A percentile compares a stretch with the other conserved stretches of the same genome.
Evolutionary conservation across 2,113 vertebrate genomes (phyloP).

Genomic region (Tupaia tana): DNA sequence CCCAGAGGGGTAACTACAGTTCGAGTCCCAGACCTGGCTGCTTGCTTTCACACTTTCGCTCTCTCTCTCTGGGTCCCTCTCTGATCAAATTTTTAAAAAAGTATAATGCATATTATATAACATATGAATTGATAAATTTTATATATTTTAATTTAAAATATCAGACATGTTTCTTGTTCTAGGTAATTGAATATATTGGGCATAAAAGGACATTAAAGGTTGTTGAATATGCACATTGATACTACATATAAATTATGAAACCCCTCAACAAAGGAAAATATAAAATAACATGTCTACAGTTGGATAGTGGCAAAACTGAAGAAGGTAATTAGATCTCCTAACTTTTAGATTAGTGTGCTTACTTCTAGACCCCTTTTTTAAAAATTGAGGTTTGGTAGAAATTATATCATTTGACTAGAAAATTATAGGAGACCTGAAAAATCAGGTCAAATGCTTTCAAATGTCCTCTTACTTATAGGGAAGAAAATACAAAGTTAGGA

Average conservation of each 20-base stretch:
- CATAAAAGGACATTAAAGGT: not conserved
- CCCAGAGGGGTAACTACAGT: too few species aligned
- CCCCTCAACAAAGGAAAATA: not conserved
- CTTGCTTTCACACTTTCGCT: too few species aligned
- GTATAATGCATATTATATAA: not conserved
- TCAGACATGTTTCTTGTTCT: not conserved
- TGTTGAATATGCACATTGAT: not conserved
- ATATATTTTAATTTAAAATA: not conserved
- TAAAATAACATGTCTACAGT: not conserved
- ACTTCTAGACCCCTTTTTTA: conserved; percentile 39
- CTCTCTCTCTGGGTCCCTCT: too few species aligned
- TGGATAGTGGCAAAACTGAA: conserved; percentile 40
- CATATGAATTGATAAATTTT: not conserved
- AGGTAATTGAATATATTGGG: not conserved
- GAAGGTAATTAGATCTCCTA: conserved; percentile 61
- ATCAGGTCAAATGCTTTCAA: conserved; percentile 69
- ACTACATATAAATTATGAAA: not conserved
- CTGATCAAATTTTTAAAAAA: too few species aligned
- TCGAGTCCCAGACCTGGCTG: too few species aligned
- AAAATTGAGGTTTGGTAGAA: conserved; percentile 65
- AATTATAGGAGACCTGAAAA: conserved; percentile 71
- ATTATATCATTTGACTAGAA: conserved; percentile 70
- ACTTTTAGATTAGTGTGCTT: conserved; percentile 38
- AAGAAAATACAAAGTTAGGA: conserved; percentile 56
- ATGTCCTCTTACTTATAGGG: conserved; percentile 58